Percentiles rank a stretch among this genome's conserved stretches.
phyloP scores from a whole-genome alignment of 1,140 invertebrate genomes.

The Listronotus bonariensis region DNA sequence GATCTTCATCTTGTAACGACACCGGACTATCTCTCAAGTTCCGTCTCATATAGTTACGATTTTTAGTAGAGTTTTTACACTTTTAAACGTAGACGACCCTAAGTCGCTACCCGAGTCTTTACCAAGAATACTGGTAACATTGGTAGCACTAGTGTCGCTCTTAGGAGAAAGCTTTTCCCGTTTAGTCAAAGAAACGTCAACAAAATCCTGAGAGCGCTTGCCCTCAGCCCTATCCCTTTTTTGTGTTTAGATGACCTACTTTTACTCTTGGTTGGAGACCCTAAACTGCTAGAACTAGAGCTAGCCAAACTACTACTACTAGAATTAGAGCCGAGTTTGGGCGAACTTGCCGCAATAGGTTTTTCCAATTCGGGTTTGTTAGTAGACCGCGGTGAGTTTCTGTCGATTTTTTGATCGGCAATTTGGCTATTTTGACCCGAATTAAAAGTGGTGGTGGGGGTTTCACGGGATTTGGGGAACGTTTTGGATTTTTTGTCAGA shows the following conservation, averaged over 20 bases:
- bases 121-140: background rate
- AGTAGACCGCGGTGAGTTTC: background rate
- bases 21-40: slow-evolving; percentile 62
- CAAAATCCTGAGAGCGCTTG: slow-evolving; percentile 15
- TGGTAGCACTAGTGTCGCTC: slow-evolving; percentile 1
- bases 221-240: slow-evolving; percentile 38
- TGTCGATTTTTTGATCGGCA: slow-evolving; percentile 37
- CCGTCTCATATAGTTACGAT: slow-evolving; percentile 67
- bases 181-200: slow-evolving; percentile 41
- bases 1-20: slow-evolving; percentile 64
- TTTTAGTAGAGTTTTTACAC: slow-evolving; percentile 65
- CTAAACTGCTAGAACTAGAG: slow-evolving; percentile 28
- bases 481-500: slow-evolving; percentile 52
- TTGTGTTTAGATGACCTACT: slow-evolving; percentile 29
- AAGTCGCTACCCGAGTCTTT: slow-evolving; percentile 9
- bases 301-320: slow-evolving; percentile 22
- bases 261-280: slow-evolving; percentile 47
- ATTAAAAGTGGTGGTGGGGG: slow-evolving; percentile 35
- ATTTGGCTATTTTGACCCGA: slow-evolving; percentile 25
- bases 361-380: background rate
- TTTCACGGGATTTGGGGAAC: slow-evolving; percentile 53
- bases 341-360: background rate
- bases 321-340: slow-evolving; percentile 26
- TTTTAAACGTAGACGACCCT: slow-evolving; percentile 39
- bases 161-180: slow-evolving; percentile 5